phyloP scores from a whole-genome alignment of 2,888 invertebrate genomes.

The Coremacera marginata region DNA sequence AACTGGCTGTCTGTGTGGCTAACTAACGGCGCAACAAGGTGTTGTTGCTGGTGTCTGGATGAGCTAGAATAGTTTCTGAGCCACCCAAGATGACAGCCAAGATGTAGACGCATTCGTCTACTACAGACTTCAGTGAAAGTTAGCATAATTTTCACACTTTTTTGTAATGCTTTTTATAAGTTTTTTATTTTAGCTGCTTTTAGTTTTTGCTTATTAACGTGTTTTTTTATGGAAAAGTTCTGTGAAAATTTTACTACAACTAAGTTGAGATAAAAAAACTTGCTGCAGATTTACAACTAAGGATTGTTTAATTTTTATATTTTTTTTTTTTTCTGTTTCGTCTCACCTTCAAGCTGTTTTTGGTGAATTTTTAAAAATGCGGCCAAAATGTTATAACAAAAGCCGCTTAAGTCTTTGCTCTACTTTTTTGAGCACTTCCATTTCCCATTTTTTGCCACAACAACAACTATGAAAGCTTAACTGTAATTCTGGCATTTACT shows the following conservation, averaged over 20 bases:
- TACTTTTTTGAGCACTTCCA: not conserved
- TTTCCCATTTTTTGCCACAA: not conserved
- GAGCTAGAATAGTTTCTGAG: not conserved
- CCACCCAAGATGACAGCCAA: not conserved
- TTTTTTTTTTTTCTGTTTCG: not conserved
- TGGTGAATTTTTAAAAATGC: not conserved
- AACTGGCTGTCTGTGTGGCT: not conserved
- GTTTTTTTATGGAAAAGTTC: not conserved
- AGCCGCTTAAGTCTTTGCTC: not conserved
- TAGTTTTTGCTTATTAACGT: not conserved
- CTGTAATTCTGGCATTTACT: not conserved
- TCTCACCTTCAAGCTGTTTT: not conserved
- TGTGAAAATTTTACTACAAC: not conserved
- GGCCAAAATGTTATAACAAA: not conserved
- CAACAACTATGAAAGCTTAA: not conserved
- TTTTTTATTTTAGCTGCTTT: no score
- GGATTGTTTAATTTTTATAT: not conserved
- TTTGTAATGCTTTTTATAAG: not conserved
- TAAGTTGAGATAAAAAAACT: not conserved
- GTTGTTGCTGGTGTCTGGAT: not conserved
- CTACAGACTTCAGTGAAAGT: conserved; percentile 27
- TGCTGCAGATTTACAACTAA: conserved; percentile 8
- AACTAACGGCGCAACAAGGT: not conserved
- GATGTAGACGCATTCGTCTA: not conserved
- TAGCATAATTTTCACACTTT: conserved; percentile 26